Percentiles rank a stretch among this genome's conserved stretches.
phyloP scores from a whole-genome alignment of 1,140 invertebrate species.

The Conopomorpha cramerella region DNA sequence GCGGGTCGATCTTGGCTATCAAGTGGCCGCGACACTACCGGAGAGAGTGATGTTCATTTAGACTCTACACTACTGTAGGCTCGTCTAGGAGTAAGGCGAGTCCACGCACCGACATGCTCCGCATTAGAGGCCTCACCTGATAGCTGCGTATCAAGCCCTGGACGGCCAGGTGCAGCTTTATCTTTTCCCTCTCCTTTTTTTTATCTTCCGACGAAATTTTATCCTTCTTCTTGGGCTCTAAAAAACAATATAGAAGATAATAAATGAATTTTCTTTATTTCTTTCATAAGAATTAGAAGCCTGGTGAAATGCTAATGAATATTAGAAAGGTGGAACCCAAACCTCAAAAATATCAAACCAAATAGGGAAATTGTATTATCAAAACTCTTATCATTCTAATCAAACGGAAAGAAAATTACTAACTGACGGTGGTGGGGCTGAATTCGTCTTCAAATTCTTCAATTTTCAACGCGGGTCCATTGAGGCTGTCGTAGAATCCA shows the following conservation, averaged over 20 bases:
- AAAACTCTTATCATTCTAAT: neutral
- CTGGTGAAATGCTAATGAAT: neutral
- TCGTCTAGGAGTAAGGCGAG: too few relatives aligned
- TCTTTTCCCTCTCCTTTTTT: constrained; percentile 5
- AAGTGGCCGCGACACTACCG: constrained; percentile 83
- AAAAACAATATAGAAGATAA: neutral
- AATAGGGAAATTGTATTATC: neutral
- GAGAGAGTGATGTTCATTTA: too few relatives aligned
- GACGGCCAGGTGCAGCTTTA: constrained; percentile 32
- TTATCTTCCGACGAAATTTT: neutral
- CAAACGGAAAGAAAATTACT: too few relatives aligned
- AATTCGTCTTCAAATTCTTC: constrained; percentile 38
- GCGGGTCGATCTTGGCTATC: constrained; percentile 78
- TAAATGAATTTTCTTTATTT: neutral
- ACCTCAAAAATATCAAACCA: neutral
- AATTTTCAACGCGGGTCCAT: constrained; percentile 22
- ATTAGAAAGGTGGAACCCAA: too few relatives aligned
- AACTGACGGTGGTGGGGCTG: constrained; percentile 22
- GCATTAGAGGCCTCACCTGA: constrained; percentile 16
- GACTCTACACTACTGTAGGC: too few relatives aligned
- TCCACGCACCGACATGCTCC: neutral
- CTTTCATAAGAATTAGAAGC: neutral
- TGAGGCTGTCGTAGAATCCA: constrained; percentile 40
- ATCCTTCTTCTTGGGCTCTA: neutral
- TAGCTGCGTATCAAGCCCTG: constrained; percentile 37